A percentile compares a stretch with the other conserved stretches of the same genome.
Conservation (phyloP, 1,140 invertebrate species). For the Trichogramma pretiosum region DNA sequence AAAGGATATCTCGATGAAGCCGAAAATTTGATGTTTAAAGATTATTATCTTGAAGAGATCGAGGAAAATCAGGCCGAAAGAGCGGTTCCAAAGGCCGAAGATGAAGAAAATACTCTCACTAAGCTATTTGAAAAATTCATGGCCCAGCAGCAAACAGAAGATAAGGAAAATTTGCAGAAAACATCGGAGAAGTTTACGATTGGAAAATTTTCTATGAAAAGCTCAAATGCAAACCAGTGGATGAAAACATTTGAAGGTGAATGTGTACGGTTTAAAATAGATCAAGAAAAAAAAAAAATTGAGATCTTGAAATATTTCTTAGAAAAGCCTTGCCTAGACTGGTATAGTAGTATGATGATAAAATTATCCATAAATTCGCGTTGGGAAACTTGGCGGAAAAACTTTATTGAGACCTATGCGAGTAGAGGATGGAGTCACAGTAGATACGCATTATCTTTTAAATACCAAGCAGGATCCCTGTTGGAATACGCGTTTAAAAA, state of each 20-base stretch:
- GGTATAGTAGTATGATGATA: slow-evolving; percentile 20
- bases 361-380: slow-evolving; percentile 16
- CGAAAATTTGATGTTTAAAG: no score
- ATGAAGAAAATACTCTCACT: no score
- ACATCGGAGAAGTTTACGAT: slow-evolving; percentile 13
- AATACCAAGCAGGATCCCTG: no score
- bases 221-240: slow-evolving; percentile 13
- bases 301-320: slow-evolving; percentile 15
- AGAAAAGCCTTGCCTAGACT: slow-evolving; percentile 14
- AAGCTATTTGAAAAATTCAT: slow-evolving; percentile 7
- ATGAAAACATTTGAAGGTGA: slow-evolving; percentile 16
- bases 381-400: slow-evolving; percentile 19
- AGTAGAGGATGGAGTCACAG: slow-evolving; percentile 22
- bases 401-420: slow-evolving; percentile 20
- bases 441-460: no score
- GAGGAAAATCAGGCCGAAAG: no score
- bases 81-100: no score
- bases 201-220: slow-evolving; percentile 9
- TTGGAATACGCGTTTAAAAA: slow-evolving; percentile 19
- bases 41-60: no score
- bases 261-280: slow-evolving; percentile 10
- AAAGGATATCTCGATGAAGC: no score
- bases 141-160: background rate
- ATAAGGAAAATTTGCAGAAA: slow-evolving; percentile 6
- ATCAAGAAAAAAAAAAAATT: slow-evolving; percentile 15